Evolutionary conservation across 1,140 invertebrate genomes (phyloP).

Genomic region (Triops longicaudatus): DNA sequence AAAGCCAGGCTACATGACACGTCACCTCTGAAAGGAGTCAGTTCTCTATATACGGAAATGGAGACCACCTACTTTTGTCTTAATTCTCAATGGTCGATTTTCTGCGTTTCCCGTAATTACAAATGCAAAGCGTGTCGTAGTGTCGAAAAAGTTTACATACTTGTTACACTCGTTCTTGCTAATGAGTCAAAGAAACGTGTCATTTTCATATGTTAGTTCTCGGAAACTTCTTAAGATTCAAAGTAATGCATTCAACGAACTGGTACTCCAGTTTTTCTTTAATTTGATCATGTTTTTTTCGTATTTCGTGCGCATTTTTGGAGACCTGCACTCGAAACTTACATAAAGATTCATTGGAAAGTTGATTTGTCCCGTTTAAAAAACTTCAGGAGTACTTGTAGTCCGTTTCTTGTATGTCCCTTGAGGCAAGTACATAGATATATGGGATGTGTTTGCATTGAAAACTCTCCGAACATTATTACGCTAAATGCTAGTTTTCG

Average conservation of each 20-base stretch:
- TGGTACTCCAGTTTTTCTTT: too few relatives aligned
- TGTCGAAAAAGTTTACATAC: background rate
- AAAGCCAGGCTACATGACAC: background rate
- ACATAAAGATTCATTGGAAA: too few relatives aligned
- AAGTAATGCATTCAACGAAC: too few relatives aligned
- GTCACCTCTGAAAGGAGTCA: background rate
- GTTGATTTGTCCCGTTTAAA: too few relatives aligned
- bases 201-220: too few relatives aligned
- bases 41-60: background rate
- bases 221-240: too few relatives aligned
- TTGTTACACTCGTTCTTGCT: background rate
- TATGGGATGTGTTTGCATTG: background rate
- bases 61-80: background rate
- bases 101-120: background rate
- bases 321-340: too few relatives aligned
- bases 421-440: too few relatives aligned
- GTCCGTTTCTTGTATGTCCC: too few relatives aligned
- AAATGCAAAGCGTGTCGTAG: background rate
- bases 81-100: background rate
- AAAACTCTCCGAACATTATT: background rate
- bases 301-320: too few relatives aligned
- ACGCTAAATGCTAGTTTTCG: background rate
- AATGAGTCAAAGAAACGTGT: background rate
- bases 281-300: too few relatives aligned
- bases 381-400: too few relatives aligned